Conservation (phyloP, 2,113 vertebrate species). For the Nicator chloris region DNA sequence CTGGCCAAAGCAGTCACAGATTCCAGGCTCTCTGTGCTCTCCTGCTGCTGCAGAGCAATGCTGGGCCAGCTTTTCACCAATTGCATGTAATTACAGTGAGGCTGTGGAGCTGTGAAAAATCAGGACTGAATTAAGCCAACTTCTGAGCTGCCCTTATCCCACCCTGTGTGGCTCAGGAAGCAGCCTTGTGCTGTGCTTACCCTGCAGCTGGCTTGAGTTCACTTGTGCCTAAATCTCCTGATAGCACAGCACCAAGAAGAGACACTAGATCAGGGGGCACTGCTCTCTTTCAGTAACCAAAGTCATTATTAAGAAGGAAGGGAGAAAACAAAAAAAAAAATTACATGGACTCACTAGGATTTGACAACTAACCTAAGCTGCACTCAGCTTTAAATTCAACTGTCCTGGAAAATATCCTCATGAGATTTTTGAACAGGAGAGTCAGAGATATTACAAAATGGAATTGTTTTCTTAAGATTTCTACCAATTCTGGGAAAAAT, state of each 20-base stretch:
- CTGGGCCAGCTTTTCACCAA: not conserved
- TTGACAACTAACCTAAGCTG: not conserved
- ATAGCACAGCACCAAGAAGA: not conserved
- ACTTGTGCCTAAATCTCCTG: not conserved
- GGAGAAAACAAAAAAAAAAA: not conserved
- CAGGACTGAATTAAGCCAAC: not conserved
- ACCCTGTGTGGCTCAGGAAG: accelerated
- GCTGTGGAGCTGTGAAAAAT: not conserved
- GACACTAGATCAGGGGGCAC: not conserved
- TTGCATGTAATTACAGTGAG: accelerated
- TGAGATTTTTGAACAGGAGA: not conserved
- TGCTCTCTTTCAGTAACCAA: not conserved
- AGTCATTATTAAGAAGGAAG: not conserved
- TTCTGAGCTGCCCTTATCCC: not conserved
- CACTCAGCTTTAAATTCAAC: not conserved
- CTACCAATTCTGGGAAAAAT: not conserved
- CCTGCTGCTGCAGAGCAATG: not conserved
- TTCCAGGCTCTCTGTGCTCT: not conserved
- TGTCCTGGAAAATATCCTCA: not conserved
- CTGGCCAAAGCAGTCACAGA: not conserved
- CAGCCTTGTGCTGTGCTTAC: not conserved
- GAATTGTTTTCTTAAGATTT: not conserved
- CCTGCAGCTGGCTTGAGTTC: not conserved
- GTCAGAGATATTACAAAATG: not conserved
- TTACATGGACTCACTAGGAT: not conserved